Conservation (phyloP, 2,888 invertebrate genomes). For the Theodoxus fluviatilis region DNA sequence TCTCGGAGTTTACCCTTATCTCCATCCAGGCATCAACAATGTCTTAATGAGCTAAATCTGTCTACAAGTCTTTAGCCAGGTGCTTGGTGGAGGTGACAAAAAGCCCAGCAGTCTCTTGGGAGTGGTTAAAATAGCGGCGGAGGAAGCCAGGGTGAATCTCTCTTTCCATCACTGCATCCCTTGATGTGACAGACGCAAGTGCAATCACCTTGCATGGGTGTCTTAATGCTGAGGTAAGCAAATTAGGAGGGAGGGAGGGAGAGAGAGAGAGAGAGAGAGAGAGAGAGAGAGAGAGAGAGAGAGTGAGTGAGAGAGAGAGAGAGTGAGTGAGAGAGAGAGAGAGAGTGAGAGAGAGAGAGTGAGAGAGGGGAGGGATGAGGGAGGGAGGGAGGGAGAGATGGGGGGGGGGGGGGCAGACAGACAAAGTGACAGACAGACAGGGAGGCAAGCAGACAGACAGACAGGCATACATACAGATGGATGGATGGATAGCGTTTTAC, state of each 20-base stretch:
- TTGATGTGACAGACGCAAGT: too few species aligned
- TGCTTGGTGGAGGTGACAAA: too few species aligned
- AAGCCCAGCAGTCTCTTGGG: too few species aligned
- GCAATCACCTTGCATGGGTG: too few species aligned
- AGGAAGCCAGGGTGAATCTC: too few species aligned
- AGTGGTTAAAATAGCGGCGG: too few species aligned
- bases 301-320: background rate
- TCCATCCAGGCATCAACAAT: too few species aligned
- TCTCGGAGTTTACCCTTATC: too few species aligned
- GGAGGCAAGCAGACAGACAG: background rate
- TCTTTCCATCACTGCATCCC: too few species aligned
- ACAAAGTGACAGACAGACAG: conserved; percentile 9
- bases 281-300: conserved; percentile 5
- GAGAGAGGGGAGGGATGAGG: conserved; percentile 21
- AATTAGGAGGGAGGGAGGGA: background rate
- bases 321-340: conserved; percentile 3
- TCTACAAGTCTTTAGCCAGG: too few species aligned
- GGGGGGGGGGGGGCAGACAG: background rate
- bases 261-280: background rate
- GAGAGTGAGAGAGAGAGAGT: conserved; percentile 20
- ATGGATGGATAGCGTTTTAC: background rate
- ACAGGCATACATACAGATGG: background rate
- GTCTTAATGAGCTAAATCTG: too few species aligned
- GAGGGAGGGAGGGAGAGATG: conserved; percentile 9
- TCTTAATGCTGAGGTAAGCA: too few species aligned